Conservation (phyloP, 2,888 invertebrate genomes). For the Pollenia angustigena region DNA sequence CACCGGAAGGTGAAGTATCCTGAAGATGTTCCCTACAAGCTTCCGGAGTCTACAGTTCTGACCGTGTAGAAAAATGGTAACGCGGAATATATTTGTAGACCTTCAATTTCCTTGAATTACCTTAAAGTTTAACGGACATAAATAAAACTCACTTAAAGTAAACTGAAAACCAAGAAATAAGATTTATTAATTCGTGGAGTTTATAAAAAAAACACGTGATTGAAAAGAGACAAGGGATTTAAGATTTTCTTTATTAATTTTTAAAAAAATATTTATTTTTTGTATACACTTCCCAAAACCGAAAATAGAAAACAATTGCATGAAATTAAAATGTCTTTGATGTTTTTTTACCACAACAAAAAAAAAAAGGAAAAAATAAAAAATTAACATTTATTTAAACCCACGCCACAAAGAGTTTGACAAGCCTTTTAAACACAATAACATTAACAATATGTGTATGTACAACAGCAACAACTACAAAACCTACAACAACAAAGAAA, state of each 20-base stretch:
- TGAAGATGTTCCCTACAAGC: too few relatives aligned
- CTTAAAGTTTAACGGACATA: too few relatives aligned
- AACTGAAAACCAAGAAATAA: too few relatives aligned
- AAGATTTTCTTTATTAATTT: neutral
- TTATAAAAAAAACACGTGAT: neutral
- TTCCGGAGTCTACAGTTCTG: too few relatives aligned
- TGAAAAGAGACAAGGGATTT: neutral
- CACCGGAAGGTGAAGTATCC: too few relatives aligned
- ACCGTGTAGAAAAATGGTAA: too few relatives aligned
- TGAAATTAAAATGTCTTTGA: slow-evolving; percentile 56
- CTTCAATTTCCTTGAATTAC: too few relatives aligned
- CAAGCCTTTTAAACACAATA: slow-evolving; percentile 47
- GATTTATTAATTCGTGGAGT: too few relatives aligned
- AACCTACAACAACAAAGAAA: slow-evolving; percentile 7
- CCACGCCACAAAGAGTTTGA: slow-evolving; percentile 10
- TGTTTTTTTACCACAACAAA: slow-evolving; percentile 14
- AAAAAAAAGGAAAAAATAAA: slow-evolving; percentile 8
- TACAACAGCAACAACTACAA: neutral
- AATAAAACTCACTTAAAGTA: too few relatives aligned
- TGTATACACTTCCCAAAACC: neutral
- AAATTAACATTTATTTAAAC: slow-evolving; percentile 44
- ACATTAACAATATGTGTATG: slow-evolving; percentile 4
- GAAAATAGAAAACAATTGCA: slow-evolving; percentile 11
- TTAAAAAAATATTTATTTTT: slow-evolving; percentile 10
- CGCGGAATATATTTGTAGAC: too few relatives aligned